These are phyloP conservation scores for Ahaetulla prasina DNA, from an alignment of 2,113 vertebrate genomes.

Conservation along the genomic window DNA sequence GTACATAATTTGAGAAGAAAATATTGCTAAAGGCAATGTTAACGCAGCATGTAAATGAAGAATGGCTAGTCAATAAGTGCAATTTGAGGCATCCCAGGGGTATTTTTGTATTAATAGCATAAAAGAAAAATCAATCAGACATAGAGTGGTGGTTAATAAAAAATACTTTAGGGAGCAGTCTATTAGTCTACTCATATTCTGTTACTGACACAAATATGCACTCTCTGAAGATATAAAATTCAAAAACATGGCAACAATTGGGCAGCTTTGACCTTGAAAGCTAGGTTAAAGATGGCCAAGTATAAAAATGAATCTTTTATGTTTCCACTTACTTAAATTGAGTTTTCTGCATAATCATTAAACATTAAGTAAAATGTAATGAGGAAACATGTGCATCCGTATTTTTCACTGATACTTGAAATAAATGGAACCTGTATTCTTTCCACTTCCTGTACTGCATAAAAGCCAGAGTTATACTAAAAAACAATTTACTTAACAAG, in stretches of 20 bases:
- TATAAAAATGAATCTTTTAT: not conserved
- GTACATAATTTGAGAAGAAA: constrained; percentile 3
- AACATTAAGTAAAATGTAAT: not conserved
- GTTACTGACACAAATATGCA: constrained; percentile 21
- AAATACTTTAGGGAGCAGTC: constrained; percentile 36
- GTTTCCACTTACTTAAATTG: not conserved
- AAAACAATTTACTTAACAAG: not conserved
- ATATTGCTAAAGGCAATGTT: constrained; percentile 22
- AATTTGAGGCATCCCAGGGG: constrained; percentile 46
- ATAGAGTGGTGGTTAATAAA: constrained; percentile 48
- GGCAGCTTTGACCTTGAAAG: not conserved
- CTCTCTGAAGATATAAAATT: constrained; percentile 19
- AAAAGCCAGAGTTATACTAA: not conserved
- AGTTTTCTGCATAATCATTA: not conserved
- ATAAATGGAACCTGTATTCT: not conserved
- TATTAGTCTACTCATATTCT: constrained; percentile 42
- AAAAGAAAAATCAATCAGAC: constrained; percentile 62
- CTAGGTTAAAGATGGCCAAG: not conserved
- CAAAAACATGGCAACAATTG: not conserved
- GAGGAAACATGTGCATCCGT: not conserved
- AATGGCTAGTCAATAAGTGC: constrained; percentile 20
- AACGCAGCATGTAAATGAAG: constrained; percentile 13
- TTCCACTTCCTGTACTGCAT: not conserved
- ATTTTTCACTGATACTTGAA: not conserved
- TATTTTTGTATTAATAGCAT: constrained; percentile 38